Evolutionary conservation across 2,888 invertebrate species (phyloP), one percentile per base, ranked within the genome.

Genomic region (Ennomos quercinarius): DNA sequence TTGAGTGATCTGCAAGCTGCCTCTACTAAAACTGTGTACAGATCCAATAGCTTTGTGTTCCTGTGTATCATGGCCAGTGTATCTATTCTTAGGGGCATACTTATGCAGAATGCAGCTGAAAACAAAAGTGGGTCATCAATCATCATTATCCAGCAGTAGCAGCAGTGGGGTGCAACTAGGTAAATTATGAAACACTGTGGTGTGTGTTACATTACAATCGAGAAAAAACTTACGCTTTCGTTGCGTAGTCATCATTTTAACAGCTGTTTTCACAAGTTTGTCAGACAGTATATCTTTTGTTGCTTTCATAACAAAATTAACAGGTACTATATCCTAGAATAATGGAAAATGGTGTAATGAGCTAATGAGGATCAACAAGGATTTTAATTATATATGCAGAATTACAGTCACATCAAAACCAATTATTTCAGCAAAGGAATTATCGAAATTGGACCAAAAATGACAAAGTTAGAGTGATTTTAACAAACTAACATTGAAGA

Each of bases 11-110:
- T 93, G 72, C 96, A 95, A 35, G 96, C 94, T 60, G 96, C 95
- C 78, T 96, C 96, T 6, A 96, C 95, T 6, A 97, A 86, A 66
- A 96, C 95, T 64, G 95, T 95, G 80, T 97, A 97, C 1, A 97
- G 78, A 43, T 95, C 94, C 57, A 93, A 84, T 40, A 95, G 82
- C 73, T 94, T 95, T 0, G 95, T 94, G 66, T 94, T 94, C 55
- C 94, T 93, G 73, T 95, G 94, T 9, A 96, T 94, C 78, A 97
- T 93, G 1, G 96, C 95, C 74, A 97, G 84, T 0, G 95, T 94
- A 82, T 97, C 96, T 60, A 97, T 90, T 75, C 94, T 91, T 43
- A 96, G 78, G 10, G 95, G 94, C 81, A 96, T 94, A 68, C 93
- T 93, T 58, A 95, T 88, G 71, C 86, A 91, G 78, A 86, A 92